Percentiles rank a stretch among this genome's conserved stretches.
Evolutionary conservation across 53 echinoderm and acorn worm genomes (phyloP).

Genomic region (Stichopus horrens): DNA sequence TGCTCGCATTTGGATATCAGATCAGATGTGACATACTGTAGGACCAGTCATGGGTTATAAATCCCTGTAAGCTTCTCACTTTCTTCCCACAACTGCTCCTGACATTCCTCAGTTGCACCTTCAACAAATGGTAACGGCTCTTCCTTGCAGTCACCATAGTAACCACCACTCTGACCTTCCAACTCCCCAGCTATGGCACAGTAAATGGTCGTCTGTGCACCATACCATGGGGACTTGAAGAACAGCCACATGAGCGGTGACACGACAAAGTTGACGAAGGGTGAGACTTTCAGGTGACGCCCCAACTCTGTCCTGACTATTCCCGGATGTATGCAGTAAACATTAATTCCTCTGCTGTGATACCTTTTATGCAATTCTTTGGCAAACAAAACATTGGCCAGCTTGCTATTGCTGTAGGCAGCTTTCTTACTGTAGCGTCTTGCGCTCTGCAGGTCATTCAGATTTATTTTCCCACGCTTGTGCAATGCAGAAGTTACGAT

Average conservation of each 20-base stretch:
- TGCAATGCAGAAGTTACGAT: constrained; percentile 76
- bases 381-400: constrained; percentile 82
- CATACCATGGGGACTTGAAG: constrained; percentile 78
- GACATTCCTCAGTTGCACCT: constrained; percentile 66
- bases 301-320: constrained; percentile 76
- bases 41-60: constrained; percentile 5
- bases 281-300: constrained; percentile 55
- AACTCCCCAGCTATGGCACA: constrained; percentile 82
- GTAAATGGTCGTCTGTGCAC: constrained; percentile 85
- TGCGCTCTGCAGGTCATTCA: constrained; percentile 39
- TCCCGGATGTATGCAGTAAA: constrained; percentile 86
- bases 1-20: no score
- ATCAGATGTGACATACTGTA: no score
- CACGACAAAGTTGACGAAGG: constrained; percentile 30
- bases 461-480: constrained; percentile 73
- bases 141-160: constrained; percentile 90
- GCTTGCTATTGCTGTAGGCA: constrained; percentile 79
- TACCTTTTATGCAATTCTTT: constrained; percentile 75
- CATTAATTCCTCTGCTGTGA: constrained; percentile 60
- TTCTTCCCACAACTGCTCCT: constrained; percentile 85
- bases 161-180: constrained; percentile 69
- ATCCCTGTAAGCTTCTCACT: constrained; percentile 89
- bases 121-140: constrained; percentile 71
- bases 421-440: constrained; percentile 58
- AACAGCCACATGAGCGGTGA: constrained; percentile 75